A percentile compares a stretch with the other conserved stretches of the same genome.
phyloP scores from a whole-genome alignment of 2,797 vertebrate species.

The Aphelocoma californica region DNA sequence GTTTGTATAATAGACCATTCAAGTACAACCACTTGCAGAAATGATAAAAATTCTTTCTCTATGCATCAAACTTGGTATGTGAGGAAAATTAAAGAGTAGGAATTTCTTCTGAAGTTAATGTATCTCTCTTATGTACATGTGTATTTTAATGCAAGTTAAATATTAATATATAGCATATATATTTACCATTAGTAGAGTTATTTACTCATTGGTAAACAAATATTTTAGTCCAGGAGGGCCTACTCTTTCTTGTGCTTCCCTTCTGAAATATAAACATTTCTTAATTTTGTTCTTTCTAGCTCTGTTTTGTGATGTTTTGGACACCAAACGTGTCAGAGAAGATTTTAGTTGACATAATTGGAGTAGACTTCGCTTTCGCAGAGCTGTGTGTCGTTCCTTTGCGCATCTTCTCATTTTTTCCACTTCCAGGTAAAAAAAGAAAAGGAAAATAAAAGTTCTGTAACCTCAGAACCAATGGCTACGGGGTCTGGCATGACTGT shows the following conservation, averaged over 20 bases:
- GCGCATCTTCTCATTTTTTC: conserved; percentile 96
- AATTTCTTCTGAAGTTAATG: neutral
- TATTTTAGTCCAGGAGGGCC: neutral
- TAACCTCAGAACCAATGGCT: neutral
- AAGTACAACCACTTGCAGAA: neutral
- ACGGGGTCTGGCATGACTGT: neutral
- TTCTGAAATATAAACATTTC: neutral
- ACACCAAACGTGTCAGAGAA: conserved; percentile 91
- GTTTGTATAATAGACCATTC: neutral
- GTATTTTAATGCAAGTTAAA: neutral
- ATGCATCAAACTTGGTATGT: neutral
- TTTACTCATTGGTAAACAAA: neutral
- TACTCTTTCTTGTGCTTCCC: neutral
- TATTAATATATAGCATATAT: neutral
- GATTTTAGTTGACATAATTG: conserved; percentile 93
- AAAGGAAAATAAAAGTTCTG: neutral
- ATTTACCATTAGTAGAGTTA: neutral
- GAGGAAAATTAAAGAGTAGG: neutral
- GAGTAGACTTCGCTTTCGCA: conserved; percentile 90
- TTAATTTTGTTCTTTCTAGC: conserved; percentile 72
- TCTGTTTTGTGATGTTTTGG: conserved; percentile 98
- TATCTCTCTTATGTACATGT: neutral
- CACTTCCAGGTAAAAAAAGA: conserved; percentile 86
- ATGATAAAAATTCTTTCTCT: neutral
- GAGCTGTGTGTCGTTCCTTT: conserved; percentile 91